These are phyloP conservation scores for Amblyornis subalaris DNA, from an alignment of 2,113 vertebrate genomes.

Conservation along the genomic window DNA sequence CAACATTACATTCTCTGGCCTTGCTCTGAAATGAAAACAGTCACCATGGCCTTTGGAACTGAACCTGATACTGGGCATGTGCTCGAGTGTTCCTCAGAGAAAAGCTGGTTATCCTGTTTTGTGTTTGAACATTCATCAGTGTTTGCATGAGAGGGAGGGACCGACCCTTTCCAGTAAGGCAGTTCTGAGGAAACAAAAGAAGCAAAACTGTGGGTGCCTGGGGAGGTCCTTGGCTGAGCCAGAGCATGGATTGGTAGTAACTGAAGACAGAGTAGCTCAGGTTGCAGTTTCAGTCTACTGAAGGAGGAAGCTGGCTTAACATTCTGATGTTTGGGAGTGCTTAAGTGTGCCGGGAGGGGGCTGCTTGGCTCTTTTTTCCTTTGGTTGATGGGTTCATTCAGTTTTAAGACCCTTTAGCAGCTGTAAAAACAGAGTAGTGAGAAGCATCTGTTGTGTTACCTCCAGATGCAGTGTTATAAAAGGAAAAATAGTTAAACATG, in stretches of 20 bases:
- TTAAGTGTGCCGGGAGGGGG: neutral
- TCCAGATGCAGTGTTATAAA: neutral
- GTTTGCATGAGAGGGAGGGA: neutral
- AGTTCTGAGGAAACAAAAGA: neutral
- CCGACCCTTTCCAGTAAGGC: neutral
- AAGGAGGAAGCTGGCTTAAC: neutral
- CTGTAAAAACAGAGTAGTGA: neutral
- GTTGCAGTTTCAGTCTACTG: neutral
- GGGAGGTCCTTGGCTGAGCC: accelerated
- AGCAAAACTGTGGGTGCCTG: neutral
- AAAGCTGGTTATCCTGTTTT: neutral
- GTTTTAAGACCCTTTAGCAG: neutral
- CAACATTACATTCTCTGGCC: neutral
- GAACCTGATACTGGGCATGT: neutral
- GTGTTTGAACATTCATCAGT: neutral
- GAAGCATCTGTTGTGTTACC: neutral
- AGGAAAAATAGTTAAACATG: neutral
- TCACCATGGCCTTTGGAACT: neutral
- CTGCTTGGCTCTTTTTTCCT: neutral
- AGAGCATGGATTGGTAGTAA: neutral
- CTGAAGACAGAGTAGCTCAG: neutral
- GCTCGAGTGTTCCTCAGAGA: neutral
- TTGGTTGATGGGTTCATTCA: neutral
- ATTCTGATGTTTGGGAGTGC: neutral
- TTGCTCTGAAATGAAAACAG: neutral